Evolutionary conservation across 64 coral and sea anemone genomes (phyloP).

Genomic region (Dendrophyllia cribrosa): DNA sequence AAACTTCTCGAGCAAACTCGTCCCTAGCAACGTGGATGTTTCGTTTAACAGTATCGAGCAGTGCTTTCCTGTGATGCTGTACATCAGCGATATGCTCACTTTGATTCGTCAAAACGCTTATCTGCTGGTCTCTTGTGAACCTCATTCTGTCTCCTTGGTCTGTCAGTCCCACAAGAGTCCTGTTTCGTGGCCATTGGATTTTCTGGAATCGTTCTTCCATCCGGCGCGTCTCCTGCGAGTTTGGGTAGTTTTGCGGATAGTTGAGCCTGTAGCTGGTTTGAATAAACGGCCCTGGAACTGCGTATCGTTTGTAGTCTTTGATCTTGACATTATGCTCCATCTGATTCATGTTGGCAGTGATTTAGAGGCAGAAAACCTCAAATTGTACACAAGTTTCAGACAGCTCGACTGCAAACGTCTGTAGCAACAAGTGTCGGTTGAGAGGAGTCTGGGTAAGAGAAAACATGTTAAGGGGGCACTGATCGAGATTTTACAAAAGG

Average conservation of each 20-base stretch:
- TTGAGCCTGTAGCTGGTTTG: slow-evolving; percentile 76
- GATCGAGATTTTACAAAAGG: too few relatives aligned
- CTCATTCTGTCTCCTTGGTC: slow-evolving; percentile 90
- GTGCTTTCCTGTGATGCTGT: slow-evolving; percentile 72
- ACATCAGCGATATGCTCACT: slow-evolving; percentile 76
- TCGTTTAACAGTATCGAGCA: slow-evolving; percentile 64
- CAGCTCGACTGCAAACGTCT: not conserved
- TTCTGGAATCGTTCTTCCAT: slow-evolving; percentile 92
- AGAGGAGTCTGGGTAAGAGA: not conserved
- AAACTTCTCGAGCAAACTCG: slow-evolving; percentile 86
- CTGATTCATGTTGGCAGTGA: slow-evolving; percentile 85
- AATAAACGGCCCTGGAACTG: slow-evolving; percentile 79
- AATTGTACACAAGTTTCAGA: not conserved
- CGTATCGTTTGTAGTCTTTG: slow-evolving; percentile 89
- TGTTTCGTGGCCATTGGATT: slow-evolving; percentile 86
- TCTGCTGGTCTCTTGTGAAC: slow-evolving; percentile 92
- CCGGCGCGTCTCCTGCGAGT: slow-evolving; percentile 71
- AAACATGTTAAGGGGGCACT: too few relatives aligned
- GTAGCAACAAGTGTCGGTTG: not conserved
- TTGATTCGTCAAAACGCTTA: slow-evolving; percentile 82
- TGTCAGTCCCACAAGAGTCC: slow-evolving; percentile 71
- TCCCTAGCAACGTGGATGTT: slow-evolving; percentile 91
- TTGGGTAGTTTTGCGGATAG: slow-evolving; percentile 82
- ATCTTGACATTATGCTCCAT: slow-evolving; percentile 99
- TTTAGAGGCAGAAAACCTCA: not conserved